These are phyloP conservation scores for Acanthacorydalis orientalis DNA, from an alignment of 2,888 invertebrate species.

Conservation along the genomic window DNA sequence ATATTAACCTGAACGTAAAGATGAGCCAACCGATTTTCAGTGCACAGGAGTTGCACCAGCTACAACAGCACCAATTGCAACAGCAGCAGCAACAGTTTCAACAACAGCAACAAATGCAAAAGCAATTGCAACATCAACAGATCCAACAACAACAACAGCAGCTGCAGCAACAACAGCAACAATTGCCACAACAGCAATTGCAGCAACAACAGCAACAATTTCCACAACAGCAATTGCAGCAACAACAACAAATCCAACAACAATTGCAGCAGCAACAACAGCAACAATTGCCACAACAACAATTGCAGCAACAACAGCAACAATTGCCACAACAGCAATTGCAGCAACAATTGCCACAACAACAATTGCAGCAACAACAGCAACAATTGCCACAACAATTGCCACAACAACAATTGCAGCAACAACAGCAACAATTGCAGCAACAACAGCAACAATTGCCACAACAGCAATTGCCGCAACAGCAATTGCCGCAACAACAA, in stretches of 20 bases:
- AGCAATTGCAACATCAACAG: slow-evolving; percentile 17
- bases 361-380: slow-evolving; percentile 15
- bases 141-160: slow-evolving; percentile 19
- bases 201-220: slow-evolving; percentile 4
- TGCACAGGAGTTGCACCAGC: slow-evolving; percentile 16
- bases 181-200: slow-evolving; percentile 4
- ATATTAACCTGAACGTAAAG: slow-evolving; percentile 5
- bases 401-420: slow-evolving; percentile 7
- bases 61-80: slow-evolving; percentile 31
- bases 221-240: slow-evolving; percentile 7
- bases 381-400: slow-evolving; percentile 11
- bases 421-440: slow-evolving; percentile 7
- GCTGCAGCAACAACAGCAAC: slow-evolving; percentile 14
- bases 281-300: slow-evolving; percentile 6
- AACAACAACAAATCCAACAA: slow-evolving; percentile 10
- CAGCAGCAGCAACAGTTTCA: slow-evolving; percentile 17
- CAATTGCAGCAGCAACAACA: slow-evolving; percentile 10
- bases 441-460: slow-evolving; percentile 11
- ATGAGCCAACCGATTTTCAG: slow-evolving; percentile 8
- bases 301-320: slow-evolving; percentile 2
- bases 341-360: slow-evolving; percentile 12
- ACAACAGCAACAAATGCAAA: slow-evolving; percentile 12
- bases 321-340: slow-evolving; percentile 13
- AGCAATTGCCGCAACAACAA: slow-evolving; percentile 4
- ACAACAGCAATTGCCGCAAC: slow-evolving; percentile 9